Percentiles rank a stretch among this genome's conserved stretches.
phyloP scores from a whole-genome alignment of 2,797 vertebrate genomes.

The Pseudotriccus pelzelni region DNA sequence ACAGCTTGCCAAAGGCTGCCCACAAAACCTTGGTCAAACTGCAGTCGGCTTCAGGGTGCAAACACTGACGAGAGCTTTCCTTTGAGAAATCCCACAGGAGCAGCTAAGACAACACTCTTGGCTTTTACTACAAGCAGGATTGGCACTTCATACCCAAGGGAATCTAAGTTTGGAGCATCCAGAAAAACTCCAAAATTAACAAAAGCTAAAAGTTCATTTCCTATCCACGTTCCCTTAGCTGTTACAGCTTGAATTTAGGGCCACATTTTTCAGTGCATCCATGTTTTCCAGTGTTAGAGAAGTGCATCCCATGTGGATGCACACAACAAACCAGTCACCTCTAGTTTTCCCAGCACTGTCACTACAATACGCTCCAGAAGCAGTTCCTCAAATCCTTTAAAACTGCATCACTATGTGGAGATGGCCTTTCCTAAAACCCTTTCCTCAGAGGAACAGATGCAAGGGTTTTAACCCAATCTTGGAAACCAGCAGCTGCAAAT shows the following conservation, averaged over 20 bases:
- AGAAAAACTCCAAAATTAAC: not conserved
- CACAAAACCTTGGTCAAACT: not conserved
- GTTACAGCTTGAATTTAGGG: not conserved
- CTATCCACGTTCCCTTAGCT: not conserved
- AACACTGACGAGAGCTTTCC: not conserved
- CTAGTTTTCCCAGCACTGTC: not conserved
- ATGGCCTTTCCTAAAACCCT: not conserved
- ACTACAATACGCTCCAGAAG: not conserved
- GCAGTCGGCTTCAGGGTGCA: not conserved
- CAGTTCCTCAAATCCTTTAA: accelerated
- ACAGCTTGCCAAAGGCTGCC: not conserved
- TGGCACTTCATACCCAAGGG: not conserved
- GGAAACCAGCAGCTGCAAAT: not conserved
- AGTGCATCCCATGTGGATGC: not conserved
- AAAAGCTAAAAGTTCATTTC: not conserved
- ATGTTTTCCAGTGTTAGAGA: not conserved
- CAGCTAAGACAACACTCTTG: not conserved
- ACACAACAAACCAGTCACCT: not conserved
- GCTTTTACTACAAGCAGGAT: not conserved
- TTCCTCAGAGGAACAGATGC: not conserved
- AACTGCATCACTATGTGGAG: not conserved
- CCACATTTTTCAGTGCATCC: not conserved
- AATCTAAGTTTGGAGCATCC: not conserved
- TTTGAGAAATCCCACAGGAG: not conserved
- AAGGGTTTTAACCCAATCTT: not conserved